A percentile compares a stretch with the other conserved stretches of the same genome.
These are phyloP conservation scores for Gasterosteus aculeatus DNA, from an alignment of 2,113 vertebrate species.

Conservation along the genomic window DNA sequence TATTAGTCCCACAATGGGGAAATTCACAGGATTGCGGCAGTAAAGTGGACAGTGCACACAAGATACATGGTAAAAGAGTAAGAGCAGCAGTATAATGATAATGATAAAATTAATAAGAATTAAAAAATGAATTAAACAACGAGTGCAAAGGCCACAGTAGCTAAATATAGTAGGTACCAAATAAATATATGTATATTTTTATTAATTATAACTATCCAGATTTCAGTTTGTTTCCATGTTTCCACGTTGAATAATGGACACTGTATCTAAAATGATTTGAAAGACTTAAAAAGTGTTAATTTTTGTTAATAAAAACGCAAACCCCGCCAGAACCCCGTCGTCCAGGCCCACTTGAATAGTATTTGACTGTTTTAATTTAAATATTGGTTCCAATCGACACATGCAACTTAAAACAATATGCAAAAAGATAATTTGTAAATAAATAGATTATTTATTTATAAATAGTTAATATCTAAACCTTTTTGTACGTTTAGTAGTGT, in stretches of 20 bases:
- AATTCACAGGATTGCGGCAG: no score
- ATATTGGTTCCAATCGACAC: neutral
- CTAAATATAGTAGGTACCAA: no score
- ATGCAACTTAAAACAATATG: neutral
- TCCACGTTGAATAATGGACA: neutral
- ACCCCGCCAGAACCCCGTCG: neutral
- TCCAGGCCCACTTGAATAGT: neutral
- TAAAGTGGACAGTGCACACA: no score
- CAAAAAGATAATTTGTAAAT: neutral
- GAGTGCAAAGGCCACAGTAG: no score
- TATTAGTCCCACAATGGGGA: no score
- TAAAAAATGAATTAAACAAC: no score
- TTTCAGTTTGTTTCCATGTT: neutral
- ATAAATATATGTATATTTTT: no score
- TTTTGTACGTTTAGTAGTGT: neutral
- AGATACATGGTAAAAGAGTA: no score
- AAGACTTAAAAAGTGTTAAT: neutral
- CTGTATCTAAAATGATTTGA: neutral
- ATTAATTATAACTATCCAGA: neutral
- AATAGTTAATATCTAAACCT: neutral
- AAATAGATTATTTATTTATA: no score
- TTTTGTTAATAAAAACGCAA: neutral
- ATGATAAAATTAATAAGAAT: no score
- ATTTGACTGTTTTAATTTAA: neutral
- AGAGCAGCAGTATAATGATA: no score